Evolutionary conservation across 1,140 invertebrate species (phyloP), one percentile per base, ranked within the genome.

Genomic region (Heterodera carotae): DNA sequence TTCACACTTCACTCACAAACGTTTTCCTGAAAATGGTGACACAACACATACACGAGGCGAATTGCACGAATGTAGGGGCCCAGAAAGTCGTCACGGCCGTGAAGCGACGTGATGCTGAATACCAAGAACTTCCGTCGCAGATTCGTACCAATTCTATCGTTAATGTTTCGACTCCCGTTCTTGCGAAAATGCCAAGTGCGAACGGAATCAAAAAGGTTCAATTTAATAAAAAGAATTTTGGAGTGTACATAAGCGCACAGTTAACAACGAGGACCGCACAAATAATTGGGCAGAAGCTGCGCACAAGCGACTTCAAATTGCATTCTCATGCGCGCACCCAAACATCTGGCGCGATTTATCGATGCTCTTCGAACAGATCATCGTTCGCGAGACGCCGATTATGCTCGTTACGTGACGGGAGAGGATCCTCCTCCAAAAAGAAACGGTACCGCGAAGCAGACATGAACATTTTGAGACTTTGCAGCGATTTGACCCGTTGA

Each of bases 261-360:
- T 77, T 67, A 71, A 69, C 74, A 76, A 60, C 48, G 72, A 12
- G 48, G 80, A 76, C 75, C 77, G 39, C 67, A 83, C 73, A 12
- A 82, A 82, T 59, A 53, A 53, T 2, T 4, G 3, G 12, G 81
- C 78, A 27, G 81, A 83, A 75, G 78, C 78, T 60, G 77, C 81
- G 10, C 64, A 83, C 33, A 70, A 69, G 0, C 71, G 78, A 36
- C 48, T 83, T 39, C 81, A 83, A 48, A 29, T 31, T 27, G 29
- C 79, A 31, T 77, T 82, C 69, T 68, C 29, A 18, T 53, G 75
- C 18, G 27, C 53, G 25, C 59, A 77, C 43, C 81, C 81, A 22
- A 74, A 66, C 8, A 62, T 83, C 18, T 83, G 81, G 80, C 76
- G 4, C 36, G 75, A 48, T 81, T 83, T 43, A 71, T 83, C 8